These are phyloP conservation scores for Euplexia lucipara DNA, from an alignment of 2,888 invertebrate genomes.

Conservation along the genomic window DNA sequence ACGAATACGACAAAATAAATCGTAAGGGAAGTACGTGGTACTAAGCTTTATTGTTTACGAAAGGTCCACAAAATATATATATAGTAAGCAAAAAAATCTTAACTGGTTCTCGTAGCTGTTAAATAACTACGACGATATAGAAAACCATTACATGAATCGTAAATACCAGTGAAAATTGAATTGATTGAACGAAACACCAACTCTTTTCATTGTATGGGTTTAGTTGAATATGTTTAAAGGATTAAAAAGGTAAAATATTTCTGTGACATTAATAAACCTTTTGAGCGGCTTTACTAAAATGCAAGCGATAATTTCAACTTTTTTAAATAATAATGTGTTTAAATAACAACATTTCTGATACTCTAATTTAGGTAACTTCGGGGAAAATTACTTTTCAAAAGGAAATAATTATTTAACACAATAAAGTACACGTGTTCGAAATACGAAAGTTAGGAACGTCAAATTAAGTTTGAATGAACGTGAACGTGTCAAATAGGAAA, in stretches of 20 bases:
- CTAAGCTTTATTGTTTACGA: no score
- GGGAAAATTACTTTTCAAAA: slow-evolving; percentile 39
- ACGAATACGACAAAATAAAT: no score
- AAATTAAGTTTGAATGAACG: slow-evolving; percentile 21
- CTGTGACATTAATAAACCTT: background rate
- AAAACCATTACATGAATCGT: slow-evolving; percentile 45
- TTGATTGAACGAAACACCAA: slow-evolving; percentile 19
- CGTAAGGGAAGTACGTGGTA: no score
- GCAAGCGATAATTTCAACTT: background rate
- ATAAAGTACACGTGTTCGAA: slow-evolving; percentile 29
- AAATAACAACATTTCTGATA: slow-evolving; percentile 24
- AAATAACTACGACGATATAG: slow-evolving; percentile 27
- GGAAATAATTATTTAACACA: slow-evolving; percentile 39
- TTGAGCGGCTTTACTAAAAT: background rate
- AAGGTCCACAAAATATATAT: slow-evolving; percentile 3
- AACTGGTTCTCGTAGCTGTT: slow-evolving; percentile 23
- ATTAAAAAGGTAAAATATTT: slow-evolving; percentile 22
- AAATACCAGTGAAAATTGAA: slow-evolving; percentile 37
- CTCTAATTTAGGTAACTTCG: slow-evolving; percentile 34
- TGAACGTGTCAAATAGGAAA: slow-evolving; percentile 24
- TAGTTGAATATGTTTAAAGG: background rate
- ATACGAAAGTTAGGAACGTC: slow-evolving; percentile 18
- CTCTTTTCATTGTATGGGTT: background rate
- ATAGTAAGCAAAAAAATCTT: slow-evolving; percentile 19
- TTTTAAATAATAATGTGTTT: slow-evolving; percentile 19